phyloP scores from a whole-genome alignment of 2,113 vertebrate species.

The Peucedramus taeniatus region DNA sequence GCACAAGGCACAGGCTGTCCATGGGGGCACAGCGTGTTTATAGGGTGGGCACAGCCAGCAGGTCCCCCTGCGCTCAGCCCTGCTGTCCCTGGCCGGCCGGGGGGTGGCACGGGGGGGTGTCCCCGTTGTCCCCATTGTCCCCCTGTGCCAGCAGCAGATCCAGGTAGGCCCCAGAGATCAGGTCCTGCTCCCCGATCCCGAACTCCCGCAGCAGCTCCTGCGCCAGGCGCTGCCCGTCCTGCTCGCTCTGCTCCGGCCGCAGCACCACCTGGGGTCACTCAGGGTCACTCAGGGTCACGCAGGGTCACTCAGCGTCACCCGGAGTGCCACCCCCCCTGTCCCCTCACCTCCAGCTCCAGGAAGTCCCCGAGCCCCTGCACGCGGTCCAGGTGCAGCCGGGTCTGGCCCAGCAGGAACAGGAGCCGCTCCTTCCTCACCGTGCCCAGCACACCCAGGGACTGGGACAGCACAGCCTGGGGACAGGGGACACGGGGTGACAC shows the following conservation, averaged over 20 bases:
- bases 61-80: neutral
- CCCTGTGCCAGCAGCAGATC: neutral
- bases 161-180: neutral
- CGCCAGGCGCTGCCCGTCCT: neutral
- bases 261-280: neutral
- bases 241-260: neutral
- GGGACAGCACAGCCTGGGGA: neutral
- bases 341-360: neutral
- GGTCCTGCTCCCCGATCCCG: rapidly evolving
- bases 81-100: neutral
- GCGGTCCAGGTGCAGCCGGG: neutral
- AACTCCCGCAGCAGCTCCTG: neutral
- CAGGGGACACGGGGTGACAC: neutral
- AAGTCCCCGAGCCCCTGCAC: neutral
- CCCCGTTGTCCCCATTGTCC: neutral
- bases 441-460: neutral
- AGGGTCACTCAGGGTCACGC: neutral
- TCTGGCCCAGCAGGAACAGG: neutral
- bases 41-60: neutral
- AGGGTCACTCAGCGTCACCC: neutral
- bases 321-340: neutral
- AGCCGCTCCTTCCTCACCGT: neutral
- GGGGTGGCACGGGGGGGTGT: neutral
- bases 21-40: too few relatives aligned
- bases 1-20: too few relatives aligned